Evolutionary conservation across 2,797 vertebrate genomes (phyloP).

Genomic region (Carduelis carduelis): DNA sequence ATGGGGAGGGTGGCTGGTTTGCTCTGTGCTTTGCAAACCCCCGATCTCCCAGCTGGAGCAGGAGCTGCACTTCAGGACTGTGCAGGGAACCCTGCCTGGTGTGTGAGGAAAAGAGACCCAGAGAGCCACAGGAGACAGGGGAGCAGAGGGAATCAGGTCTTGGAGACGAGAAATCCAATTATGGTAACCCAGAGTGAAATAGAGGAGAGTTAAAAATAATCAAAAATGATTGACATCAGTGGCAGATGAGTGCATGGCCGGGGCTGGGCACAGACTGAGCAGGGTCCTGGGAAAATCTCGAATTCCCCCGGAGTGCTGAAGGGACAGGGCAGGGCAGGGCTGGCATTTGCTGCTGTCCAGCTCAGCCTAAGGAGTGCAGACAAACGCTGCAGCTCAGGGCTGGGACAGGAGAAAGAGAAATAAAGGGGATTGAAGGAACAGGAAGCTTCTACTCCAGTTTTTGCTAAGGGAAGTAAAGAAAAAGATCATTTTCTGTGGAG

Average conservation of each 20-base stretch:
- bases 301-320: not conserved
- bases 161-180: not conserved
- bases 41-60: not conserved
- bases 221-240: no score
- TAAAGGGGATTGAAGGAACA: not conserved
- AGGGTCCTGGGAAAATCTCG: not conserved
- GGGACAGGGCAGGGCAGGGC: not conserved
- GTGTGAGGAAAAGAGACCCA: not conserved
- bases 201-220: not conserved
- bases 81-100: not conserved
- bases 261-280: not conserved
- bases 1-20: not conserved
- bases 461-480: not conserved
- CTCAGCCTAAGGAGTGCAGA: not conserved
- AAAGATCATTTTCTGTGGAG: slow-evolving; percentile 27
- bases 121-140: not conserved
- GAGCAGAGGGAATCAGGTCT: not conserved
- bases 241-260: not conserved
- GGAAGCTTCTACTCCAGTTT: not conserved
- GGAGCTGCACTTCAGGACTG: not conserved
- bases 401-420: not conserved
- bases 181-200: not conserved
- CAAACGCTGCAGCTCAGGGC: not conserved
- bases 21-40: not conserved
- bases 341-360: not conserved